Conservation (phyloP, 2,113 vertebrate species). For the Prunella fulvescens region DNA sequence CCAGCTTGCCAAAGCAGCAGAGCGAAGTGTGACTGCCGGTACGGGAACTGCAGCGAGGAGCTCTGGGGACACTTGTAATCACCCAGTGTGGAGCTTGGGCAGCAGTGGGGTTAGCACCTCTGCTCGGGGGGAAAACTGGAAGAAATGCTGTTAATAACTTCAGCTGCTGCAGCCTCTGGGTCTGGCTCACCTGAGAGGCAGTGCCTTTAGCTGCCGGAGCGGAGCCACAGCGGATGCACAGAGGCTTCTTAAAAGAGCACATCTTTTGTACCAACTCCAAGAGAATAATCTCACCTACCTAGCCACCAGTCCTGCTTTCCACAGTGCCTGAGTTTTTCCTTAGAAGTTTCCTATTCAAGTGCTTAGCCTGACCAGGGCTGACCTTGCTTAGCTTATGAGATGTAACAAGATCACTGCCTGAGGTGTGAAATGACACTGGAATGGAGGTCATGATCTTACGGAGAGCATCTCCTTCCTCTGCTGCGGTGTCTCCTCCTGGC, state of each 20-base stretch:
- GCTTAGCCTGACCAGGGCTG: constrained; percentile 52
- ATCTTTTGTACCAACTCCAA: not conserved
- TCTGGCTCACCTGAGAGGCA: not conserved
- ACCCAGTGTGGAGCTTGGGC: not conserved
- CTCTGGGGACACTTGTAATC: not conserved
- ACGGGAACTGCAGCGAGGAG: not conserved
- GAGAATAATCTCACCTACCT: constrained; percentile 43
- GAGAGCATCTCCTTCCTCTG: constrained; percentile 21
- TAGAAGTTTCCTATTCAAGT: constrained; percentile 59
- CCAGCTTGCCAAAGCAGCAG: not conserved
- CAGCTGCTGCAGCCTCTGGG: not conserved
- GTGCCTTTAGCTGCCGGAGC: not conserved
- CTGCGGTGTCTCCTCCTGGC: not conserved
- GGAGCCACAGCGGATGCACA: not conserved
- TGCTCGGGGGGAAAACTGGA: not conserved
- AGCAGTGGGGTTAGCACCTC: not conserved
- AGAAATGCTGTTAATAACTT: not conserved
- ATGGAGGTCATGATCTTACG: constrained; percentile 57
- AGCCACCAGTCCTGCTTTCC: constrained; percentile 20
- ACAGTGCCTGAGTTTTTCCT: not conserved
- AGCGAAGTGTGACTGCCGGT: not conserved
- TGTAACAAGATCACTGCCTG: constrained; percentile 65
- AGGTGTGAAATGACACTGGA: constrained; percentile 63
- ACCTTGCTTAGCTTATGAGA: constrained; percentile 61
- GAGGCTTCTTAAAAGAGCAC: not conserved